Conservation (phyloP, 2,888 invertebrate species). For the Gari tellinella region DNA sequence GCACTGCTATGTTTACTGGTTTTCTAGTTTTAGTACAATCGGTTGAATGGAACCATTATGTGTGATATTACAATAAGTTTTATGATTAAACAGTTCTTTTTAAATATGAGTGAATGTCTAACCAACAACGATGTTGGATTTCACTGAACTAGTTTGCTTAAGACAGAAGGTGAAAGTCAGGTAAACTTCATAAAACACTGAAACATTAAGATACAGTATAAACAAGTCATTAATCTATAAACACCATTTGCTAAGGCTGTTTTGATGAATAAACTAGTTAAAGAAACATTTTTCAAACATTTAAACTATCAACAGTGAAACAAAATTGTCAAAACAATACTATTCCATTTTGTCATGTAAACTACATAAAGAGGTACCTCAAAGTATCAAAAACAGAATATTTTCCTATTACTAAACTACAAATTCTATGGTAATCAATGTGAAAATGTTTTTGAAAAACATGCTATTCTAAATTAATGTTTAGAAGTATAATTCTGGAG, state of each 20-base stretch:
- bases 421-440: too few species aligned
- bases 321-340: neutral
- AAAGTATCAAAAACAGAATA: slow-evolving; percentile 2
- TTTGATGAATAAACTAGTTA: neutral
- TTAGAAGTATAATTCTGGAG: neutral
- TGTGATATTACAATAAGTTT: neutral
- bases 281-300: slow-evolving; percentile 2
- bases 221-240: neutral
- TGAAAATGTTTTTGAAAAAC: too few species aligned
- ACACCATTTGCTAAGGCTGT: neutral
- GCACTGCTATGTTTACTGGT: too few species aligned
- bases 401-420: neutral
- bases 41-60: too few species aligned
- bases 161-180: too few species aligned
- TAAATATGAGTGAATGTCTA: neutral
- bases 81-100: neutral
- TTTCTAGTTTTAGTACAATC: too few species aligned
- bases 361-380: neutral
- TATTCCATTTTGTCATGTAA: neutral
- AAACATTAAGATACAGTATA: neutral
- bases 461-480: neutral
- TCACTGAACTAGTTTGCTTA: neutral
- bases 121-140: neutral
- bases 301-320: slow-evolving; percentile 3
- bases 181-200: neutral